phyloP scores from a whole-genome alignment of 2,888 invertebrate species.

The Chelonus formosanus region DNA sequence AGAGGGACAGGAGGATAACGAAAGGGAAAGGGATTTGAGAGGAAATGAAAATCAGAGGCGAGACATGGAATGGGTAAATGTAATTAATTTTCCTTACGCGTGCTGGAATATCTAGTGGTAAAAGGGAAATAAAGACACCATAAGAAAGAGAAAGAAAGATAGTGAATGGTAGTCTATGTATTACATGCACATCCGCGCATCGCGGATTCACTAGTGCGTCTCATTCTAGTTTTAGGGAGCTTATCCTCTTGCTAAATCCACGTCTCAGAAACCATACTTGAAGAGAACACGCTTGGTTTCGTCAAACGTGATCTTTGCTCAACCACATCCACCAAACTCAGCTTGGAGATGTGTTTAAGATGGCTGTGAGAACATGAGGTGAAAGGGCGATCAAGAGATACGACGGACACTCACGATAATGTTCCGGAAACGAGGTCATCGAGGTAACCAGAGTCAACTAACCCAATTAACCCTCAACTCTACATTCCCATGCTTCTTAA shows the following conservation, averaged over 20 bases:
- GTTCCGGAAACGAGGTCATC: conserved; percentile 30
- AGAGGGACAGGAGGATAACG: conserved; percentile 7
- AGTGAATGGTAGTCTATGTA: conserved; percentile 29
- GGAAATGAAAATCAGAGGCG: conserved; percentile 41
- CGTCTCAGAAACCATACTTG: background rate
- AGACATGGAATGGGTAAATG: conserved; percentile 29
- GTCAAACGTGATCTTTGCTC: conserved; percentile 35
- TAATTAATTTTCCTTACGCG: conserved; percentile 31
- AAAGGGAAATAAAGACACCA: conserved; percentile 5
- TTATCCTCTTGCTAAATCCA: conserved; percentile 28
- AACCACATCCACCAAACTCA: conserved; percentile 9
- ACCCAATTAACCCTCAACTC: conserved; percentile 36
- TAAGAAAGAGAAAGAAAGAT: conserved; percentile 1
- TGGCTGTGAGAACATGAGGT: conserved; percentile 5
- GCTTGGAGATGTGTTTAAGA: background rate
- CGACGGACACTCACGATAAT: conserved; percentile 30
- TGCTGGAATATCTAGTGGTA: background rate
- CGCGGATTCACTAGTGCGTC: conserved; percentile 32
- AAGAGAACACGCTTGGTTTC: conserved; percentile 14
- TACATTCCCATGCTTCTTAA: conserved; percentile 6
- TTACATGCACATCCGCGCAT: conserved; percentile 42
- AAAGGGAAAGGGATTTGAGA: conserved; percentile 35
- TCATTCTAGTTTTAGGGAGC: conserved; percentile 2
- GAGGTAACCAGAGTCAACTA: conserved; percentile 35
- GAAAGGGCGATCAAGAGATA: conserved; percentile 11